phyloP scores from a whole-genome alignment of 2,888 invertebrate genomes.

The Amorpha juglandis region DNA sequence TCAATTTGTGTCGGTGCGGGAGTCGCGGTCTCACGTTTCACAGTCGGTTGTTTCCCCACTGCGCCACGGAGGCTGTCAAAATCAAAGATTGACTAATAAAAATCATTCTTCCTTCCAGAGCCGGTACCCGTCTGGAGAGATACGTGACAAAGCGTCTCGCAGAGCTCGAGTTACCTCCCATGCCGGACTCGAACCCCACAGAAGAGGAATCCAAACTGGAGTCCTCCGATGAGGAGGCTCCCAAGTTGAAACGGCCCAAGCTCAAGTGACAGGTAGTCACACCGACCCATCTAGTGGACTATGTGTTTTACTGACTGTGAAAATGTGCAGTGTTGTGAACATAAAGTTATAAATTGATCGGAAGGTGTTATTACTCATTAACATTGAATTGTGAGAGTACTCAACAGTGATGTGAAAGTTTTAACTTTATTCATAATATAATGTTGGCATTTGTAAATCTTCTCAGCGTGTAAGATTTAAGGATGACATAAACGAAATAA shows the following conservation, averaged over 20 bases:
- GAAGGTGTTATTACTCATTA: no score
- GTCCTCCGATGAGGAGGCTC: slow-evolving; percentile 45
- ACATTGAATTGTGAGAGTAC: no score
- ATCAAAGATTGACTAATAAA: no score
- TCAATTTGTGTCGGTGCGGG: no score
- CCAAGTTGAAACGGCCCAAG: slow-evolving; percentile 55
- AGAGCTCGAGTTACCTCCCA: slow-evolving; percentile 85
- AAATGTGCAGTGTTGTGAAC: slow-evolving; percentile 23
- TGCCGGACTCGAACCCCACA: slow-evolving; percentile 65
- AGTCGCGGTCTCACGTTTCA: no score
- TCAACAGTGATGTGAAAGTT: no score
- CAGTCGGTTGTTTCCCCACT: no score
- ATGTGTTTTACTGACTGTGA: slow-evolving; percentile 54
- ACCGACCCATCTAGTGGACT: slow-evolving; percentile 52
- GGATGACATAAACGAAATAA: no score
- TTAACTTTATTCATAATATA: no score
- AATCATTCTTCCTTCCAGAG: slow-evolving; percentile 73
- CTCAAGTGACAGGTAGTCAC: slow-evolving; percentile 59
- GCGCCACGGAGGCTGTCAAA: no score
- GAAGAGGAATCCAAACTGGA: slow-evolving; percentile 32
- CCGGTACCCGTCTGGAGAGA: slow-evolving; percentile 88
- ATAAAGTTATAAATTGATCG: neutral
- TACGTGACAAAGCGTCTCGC: slow-evolving; percentile 89
- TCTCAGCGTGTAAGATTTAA: no score
- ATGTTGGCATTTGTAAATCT: no score